phyloP scores from a whole-genome alignment of 2,113 vertebrate species.

The Rhinolophus sinicus region DNA sequence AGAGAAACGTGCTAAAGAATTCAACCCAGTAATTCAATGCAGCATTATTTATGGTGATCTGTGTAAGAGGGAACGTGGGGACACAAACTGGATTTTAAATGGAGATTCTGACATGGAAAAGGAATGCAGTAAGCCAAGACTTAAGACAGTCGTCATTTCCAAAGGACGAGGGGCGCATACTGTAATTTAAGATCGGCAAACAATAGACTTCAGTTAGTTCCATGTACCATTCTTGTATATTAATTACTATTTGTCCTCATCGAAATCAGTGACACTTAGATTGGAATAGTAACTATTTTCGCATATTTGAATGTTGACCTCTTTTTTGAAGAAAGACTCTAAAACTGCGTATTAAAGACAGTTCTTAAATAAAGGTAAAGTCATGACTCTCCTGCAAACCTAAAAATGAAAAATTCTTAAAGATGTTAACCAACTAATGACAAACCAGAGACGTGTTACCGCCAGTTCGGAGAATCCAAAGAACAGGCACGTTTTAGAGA shows the following conservation, averaged over 20 bases:
- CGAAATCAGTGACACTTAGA: background rate
- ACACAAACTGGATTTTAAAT: background rate
- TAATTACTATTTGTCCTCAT: background rate
- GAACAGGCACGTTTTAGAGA: background rate
- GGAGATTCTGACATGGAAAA: slow-evolving; percentile 7
- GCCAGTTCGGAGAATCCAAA: background rate
- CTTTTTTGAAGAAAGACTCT: background rate
- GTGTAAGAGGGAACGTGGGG: background rate
- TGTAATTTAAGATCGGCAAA: background rate
- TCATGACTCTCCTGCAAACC: background rate
- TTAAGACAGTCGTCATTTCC: background rate
- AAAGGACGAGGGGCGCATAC: background rate
- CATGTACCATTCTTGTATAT: background rate
- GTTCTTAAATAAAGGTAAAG: background rate
- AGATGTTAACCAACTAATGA: background rate
- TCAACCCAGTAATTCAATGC: background rate
- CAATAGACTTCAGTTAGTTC: background rate
- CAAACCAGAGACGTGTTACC: background rate
- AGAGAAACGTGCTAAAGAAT: slow-evolving; percentile 48
- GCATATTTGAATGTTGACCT: background rate
- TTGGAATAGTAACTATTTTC: background rate
- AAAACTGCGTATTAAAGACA: background rate
- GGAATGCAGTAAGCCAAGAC: background rate
- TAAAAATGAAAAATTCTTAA: background rate
- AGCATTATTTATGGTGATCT: background rate